phyloP scores from a whole-genome alignment of 2,797 vertebrate genomes.

The Etheostoma nigrum region DNA sequence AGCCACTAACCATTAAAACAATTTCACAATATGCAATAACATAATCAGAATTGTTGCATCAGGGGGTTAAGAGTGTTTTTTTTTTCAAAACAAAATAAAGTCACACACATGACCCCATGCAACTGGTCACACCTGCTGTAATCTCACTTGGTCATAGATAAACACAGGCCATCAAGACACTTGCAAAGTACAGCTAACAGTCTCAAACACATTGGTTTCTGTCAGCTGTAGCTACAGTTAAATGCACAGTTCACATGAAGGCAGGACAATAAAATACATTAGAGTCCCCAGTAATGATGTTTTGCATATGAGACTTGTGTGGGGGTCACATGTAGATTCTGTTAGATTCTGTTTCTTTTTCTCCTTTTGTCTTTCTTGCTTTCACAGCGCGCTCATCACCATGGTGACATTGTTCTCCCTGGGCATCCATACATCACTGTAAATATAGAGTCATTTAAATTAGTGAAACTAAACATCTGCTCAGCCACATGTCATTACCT shows the following conservation, averaged over 20 bases:
- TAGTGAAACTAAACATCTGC: slow-evolving; percentile 71
- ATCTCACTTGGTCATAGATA: neutral
- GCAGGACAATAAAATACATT: slow-evolving; percentile 25
- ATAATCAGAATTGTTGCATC: neutral
- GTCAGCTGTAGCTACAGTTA: slow-evolving; percentile 4
- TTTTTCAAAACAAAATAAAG: slow-evolving; percentile 5
- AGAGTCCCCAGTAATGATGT: slow-evolving; percentile 8
- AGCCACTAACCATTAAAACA: neutral
- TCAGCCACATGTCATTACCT: slow-evolving; percentile 68
- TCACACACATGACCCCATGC: neutral
- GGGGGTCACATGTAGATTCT: slow-evolving; percentile 10
- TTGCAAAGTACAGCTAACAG: neutral
- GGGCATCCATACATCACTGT: slow-evolving; percentile 42
- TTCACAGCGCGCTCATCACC: slow-evolving; percentile 46
- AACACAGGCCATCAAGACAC: neutral
- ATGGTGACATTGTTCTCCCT: slow-evolving; percentile 67
- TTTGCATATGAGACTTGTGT: slow-evolving; percentile 22
- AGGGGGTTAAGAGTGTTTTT: neutral
- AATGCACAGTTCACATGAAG: neutral
- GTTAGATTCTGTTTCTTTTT: neutral
- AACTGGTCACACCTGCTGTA: neutral
- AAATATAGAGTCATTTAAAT: slow-evolving; percentile 67
- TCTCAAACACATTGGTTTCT: neutral
- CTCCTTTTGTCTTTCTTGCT: neutral
- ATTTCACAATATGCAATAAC: neutral